Evolutionary conservation across 1,140 invertebrate genomes (phyloP).

Genomic region (Vanessa atalanta): DNA sequence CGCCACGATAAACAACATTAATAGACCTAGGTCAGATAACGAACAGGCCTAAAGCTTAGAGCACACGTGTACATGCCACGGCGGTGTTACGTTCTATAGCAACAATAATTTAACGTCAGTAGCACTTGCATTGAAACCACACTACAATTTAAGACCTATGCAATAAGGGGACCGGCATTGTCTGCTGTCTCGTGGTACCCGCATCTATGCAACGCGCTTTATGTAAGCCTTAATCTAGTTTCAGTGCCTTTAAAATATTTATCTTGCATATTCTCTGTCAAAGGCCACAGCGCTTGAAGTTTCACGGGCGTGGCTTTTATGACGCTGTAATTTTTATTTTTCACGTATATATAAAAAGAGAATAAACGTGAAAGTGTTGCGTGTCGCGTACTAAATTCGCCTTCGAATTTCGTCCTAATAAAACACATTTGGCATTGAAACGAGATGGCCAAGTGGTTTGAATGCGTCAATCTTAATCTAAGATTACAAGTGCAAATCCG

Average conservation of each 20-base stretch:
- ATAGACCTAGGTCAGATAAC: constrained; percentile 53
- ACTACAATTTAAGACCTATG: constrained; percentile 76
- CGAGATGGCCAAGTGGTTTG: too few relatives aligned
- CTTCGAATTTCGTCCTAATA: neutral
- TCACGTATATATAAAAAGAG: neutral
- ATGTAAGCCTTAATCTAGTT: constrained; percentile 62
- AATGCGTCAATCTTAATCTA: too few relatives aligned
- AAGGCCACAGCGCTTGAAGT: constrained; percentile 14
- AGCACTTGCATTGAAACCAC: constrained; percentile 77
- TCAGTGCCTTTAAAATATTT: constrained; percentile 43
- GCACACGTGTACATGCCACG: constrained; percentile 63
- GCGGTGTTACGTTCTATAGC: constrained; percentile 63
- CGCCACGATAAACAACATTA: constrained; percentile 36
- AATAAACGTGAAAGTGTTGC: neutral
- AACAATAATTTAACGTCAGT: constrained; percentile 77
- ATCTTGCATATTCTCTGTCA: constrained; percentile 19
- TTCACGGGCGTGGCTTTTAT: constrained; percentile 15
- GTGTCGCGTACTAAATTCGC: neutral
- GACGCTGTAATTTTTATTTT: constrained; percentile 2
- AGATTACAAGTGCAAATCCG: too few relatives aligned
- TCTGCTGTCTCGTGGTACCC: constrained; percentile 70
- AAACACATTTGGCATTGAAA: too few relatives aligned
- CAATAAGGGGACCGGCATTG: constrained; percentile 75
- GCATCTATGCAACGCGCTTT: constrained; percentile 61
- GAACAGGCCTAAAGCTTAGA: constrained; percentile 56